Evolutionary conservation across 2,113 vertebrate species (phyloP), one percentile per base, ranked within the genome.

Genomic region (Lepus timidus): DNA sequence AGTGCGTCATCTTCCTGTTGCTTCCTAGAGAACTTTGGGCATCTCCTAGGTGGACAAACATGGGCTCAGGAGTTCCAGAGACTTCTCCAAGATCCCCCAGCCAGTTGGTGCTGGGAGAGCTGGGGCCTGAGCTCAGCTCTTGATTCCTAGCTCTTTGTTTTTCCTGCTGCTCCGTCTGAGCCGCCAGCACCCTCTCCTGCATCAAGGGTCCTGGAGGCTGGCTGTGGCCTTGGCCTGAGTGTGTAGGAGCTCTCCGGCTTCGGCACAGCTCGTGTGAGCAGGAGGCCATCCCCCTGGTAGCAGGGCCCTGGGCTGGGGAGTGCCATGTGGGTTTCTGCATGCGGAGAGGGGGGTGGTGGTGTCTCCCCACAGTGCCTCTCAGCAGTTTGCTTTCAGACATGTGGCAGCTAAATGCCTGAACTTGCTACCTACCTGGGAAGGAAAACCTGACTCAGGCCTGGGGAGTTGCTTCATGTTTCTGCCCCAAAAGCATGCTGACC

Each of bases 391-490:
- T 20, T 25, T 76, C 25, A 23, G 36, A 84, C 64, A 23, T 51
- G 31, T 25, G 16, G 16, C 33, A 61, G 78, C 36, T 61, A 0
- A 70, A 17, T 52, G 64, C 67, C 0, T 1, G 65, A 44, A 8
- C 23, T 1, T 22, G 61, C 55, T n/a, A 68, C 75, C 75, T 58
- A 33, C 61, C 80, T 91, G 71, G 75, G 83, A 82, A 39, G 51
- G 39, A 90, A 39, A 71, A 64, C 83, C 4, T 29, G 44, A 19
- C 29, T 74, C 2, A 8, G 36, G 67, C 70, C 39, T 70, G 27
- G 55, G 55, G 23, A 82, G 67, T 61, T 55, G 17, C 25, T 96
- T 85, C 71, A 22, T 25, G 44, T 73, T 61, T 82, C 22, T 51
- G 92, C 33, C 16, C 67, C 36, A 5, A 58, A 52, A 75, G 19